Evolutionary conservation across 1,140 invertebrate species (phyloP).

Genomic region (Fopius arisanus): DNA sequence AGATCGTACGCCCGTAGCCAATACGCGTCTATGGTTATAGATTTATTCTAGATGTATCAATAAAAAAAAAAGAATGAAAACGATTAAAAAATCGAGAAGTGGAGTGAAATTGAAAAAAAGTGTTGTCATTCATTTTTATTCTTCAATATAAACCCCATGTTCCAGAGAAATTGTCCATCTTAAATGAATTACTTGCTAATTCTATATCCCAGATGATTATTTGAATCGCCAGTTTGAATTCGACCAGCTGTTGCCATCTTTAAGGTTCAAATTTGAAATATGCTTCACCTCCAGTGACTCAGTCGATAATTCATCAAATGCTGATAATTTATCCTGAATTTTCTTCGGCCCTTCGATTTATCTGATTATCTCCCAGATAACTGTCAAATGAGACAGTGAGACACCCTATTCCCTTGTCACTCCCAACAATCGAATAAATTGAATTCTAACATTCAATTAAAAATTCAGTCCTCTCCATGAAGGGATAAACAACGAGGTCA

Average conservation of each 20-base stretch:
- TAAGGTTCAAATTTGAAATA: too few species aligned
- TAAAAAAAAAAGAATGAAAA: background rate
- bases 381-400: background rate
- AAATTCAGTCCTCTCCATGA: background rate
- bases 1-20: conserved; percentile 14
- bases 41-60: conserved; percentile 15
- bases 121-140: background rate
- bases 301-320: background rate
- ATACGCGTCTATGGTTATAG: conserved; percentile 14
- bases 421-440: background rate
- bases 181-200: too few species aligned
- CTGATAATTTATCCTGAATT: background rate
- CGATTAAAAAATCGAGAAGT: background rate
- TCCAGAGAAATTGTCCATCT: too few species aligned
- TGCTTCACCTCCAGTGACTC: background rate
- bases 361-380: background rate
- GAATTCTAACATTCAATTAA: background rate
- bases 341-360: background rate
- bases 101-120: background rate
- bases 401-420: background rate
- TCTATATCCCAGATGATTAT: too few species aligned
- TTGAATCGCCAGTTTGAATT: background rate
- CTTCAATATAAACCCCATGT: too few species aligned
- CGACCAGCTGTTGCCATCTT: background rate
- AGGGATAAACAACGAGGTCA: background rate